A percentile compares a stretch with the other conserved stretches of the same genome.
phyloP scores from a whole-genome alignment of 2,888 invertebrate genomes.

The Synergus gifuensis region DNA sequence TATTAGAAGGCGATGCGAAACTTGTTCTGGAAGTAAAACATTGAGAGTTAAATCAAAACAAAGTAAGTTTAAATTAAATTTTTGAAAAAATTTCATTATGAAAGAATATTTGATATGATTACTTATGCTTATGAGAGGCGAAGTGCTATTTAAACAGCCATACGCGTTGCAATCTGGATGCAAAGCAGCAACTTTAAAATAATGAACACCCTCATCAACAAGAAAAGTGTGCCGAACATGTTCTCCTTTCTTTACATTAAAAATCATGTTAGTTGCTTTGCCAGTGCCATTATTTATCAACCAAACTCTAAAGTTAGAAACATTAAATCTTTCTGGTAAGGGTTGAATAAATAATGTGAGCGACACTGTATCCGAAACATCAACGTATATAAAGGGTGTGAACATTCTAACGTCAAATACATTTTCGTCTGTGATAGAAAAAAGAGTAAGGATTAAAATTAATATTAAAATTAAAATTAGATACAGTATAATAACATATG shows the following conservation, averaged over 20 bases:
- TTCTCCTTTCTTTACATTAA: slow-evolving; percentile 47
- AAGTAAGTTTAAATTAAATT: slow-evolving; percentile 3
- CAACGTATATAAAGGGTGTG: slow-evolving; percentile 72
- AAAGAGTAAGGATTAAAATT: background rate
- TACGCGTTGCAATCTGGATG: slow-evolving; percentile 67
- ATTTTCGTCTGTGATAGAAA: slow-evolving; percentile 55
- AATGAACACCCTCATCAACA: slow-evolving; percentile 66
- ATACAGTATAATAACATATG: background rate
- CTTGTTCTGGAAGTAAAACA: slow-evolving; percentile 59
- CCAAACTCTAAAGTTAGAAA: slow-evolving; percentile 71
- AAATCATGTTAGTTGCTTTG: slow-evolving; percentile 52
- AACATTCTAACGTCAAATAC: slow-evolving; percentile 59
- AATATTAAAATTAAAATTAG: background rate
- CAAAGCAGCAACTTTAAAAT: slow-evolving; percentile 71
- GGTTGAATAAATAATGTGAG: slow-evolving; percentile 70
- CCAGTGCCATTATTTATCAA: slow-evolving; percentile 68
- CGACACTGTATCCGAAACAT: slow-evolving; percentile 66
- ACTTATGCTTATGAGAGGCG: slow-evolving; percentile 72
- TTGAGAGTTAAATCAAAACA: background rate
- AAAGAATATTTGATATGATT: slow-evolving; percentile 43
- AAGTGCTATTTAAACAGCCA: slow-evolving; percentile 70
- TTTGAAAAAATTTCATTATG: background rate
- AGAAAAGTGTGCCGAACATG: slow-evolving; percentile 65
- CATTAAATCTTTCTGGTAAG: slow-evolving; percentile 68
- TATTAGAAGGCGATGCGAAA: slow-evolving; percentile 67